These are phyloP conservation scores for Napeogenes inachia DNA, from an alignment of 2,888 invertebrate genomes.

Conservation along the genomic window DNA sequence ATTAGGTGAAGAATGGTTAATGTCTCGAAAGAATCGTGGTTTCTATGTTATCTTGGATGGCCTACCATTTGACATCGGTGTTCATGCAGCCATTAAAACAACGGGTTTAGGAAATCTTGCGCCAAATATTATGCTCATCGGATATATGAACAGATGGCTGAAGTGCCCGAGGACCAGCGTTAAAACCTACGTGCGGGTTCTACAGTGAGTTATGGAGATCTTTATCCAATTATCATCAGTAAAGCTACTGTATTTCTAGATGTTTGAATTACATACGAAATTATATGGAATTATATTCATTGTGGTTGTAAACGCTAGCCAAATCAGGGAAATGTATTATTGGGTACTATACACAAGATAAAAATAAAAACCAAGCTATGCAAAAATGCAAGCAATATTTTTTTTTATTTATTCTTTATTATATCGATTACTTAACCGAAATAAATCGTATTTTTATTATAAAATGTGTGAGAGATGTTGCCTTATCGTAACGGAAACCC, in stretches of 20 bases:
- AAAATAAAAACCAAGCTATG: too few relatives aligned
- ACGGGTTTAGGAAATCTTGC: conserved; percentile 90
- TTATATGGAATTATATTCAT: too few relatives aligned
- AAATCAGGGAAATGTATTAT: too few relatives aligned
- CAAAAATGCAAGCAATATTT: too few relatives aligned
- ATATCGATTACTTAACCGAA: too few relatives aligned
- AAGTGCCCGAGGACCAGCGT: conserved; percentile 82
- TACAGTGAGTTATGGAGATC: conserved; percentile 82
- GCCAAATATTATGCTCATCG: conserved; percentile 92
- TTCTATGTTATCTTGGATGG: conserved; percentile 87
- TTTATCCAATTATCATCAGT: background rate
- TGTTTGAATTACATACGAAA: too few relatives aligned
- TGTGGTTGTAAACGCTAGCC: too few relatives aligned
- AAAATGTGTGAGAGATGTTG: background rate
- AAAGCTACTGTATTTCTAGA: background rate
- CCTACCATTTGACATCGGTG: conserved; percentile 82
- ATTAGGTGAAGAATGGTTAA: conserved; percentile 84
- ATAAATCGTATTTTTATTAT: background rate
- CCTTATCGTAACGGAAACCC: too few relatives aligned
- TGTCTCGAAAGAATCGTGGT: conserved; percentile 84
- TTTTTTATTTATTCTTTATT: too few relatives aligned
- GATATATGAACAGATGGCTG: conserved; percentile 92
- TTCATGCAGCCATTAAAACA: conserved; percentile 85
- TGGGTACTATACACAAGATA: too few relatives aligned
- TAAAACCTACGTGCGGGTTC: conserved; percentile 87